A percentile compares a stretch with the other conserved stretches of the same genome.
Conservation (phyloP, 2,888 invertebrate genomes). For the Acleris laterana region DNA sequence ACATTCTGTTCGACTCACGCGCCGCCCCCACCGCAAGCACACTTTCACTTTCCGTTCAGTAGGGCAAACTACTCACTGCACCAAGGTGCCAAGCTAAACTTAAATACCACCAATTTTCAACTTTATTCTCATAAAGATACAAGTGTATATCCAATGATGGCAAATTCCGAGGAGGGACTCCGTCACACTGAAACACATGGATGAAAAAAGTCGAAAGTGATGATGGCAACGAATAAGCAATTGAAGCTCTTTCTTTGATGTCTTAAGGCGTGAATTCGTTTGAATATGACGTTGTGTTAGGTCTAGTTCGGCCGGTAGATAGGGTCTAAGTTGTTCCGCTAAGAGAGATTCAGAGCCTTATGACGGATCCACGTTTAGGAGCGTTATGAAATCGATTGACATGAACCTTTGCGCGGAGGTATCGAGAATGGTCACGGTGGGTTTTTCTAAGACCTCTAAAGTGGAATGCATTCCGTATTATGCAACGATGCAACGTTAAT, state of each 20-base stretch:
- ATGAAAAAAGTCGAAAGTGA: slow-evolving; percentile 64
- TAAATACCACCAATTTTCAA: slow-evolving; percentile 37
- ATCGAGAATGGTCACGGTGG: slow-evolving; percentile 43
- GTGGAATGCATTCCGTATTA: slow-evolving; percentile 1
- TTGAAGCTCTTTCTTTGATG: slow-evolving; percentile 31
- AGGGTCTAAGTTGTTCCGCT: slow-evolving; percentile 57
- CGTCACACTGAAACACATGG: slow-evolving; percentile 48
- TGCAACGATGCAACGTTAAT: neutral
- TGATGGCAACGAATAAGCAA: slow-evolving; percentile 38
- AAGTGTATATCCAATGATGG: slow-evolving; percentile 38
- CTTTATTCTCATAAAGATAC: slow-evolving; percentile 1
- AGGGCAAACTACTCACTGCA: slow-evolving; percentile 65
- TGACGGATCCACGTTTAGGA: slow-evolving; percentile 71
- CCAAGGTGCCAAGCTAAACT: slow-evolving; percentile 46
- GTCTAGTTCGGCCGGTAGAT: slow-evolving; percentile 45
- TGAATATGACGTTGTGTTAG: slow-evolving; percentile 40
- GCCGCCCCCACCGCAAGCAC: slow-evolving; percentile 58
- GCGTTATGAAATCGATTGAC: slow-evolving; percentile 78
- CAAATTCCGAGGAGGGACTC: slow-evolving; percentile 47
- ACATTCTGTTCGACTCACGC: slow-evolving; percentile 68
- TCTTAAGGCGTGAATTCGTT: slow-evolving; percentile 45
- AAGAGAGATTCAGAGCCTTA: slow-evolving; percentile 80
- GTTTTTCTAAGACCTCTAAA: slow-evolving; percentile 17
- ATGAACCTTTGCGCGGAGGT: slow-evolving; percentile 61
- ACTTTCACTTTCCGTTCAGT: slow-evolving; percentile 82